phyloP scores from a whole-genome alignment of 64 coral and sea anemone species.

The Stylophora pistillata region DNA sequence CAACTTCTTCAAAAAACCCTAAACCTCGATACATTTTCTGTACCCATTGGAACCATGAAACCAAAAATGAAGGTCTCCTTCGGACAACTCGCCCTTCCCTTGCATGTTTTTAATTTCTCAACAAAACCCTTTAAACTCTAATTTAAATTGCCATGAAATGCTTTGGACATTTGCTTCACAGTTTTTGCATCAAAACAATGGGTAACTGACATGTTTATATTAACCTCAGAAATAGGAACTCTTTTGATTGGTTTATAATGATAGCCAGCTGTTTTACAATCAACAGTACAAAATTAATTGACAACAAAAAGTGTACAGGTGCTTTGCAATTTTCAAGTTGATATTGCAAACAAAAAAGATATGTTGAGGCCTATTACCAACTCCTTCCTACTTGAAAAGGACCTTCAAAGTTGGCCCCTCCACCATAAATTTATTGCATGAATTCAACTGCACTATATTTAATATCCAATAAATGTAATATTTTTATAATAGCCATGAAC shows the following conservation, averaged over 20 bases:
- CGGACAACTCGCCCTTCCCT: neutral
- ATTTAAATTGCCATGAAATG: constrained; percentile 22
- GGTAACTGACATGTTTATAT: constrained; percentile 9
- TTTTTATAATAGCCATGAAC: no score
- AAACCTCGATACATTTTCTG: no score
- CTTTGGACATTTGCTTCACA: constrained; percentile 40
- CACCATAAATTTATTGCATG: neutral
- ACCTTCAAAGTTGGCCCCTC: neutral
- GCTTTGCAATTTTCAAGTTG: constrained; percentile 14
- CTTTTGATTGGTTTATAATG: constrained; percentile 11
- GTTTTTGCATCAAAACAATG: constrained; percentile 35
- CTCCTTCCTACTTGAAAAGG: neutral
- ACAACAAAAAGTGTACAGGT: constrained; percentile 13
- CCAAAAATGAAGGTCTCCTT: no score
- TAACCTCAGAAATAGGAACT: neutral
- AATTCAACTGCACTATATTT: no score
- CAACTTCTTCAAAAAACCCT: no score
- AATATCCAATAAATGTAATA: no score
- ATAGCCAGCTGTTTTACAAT: constrained; percentile 13
- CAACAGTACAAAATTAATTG: neutral
- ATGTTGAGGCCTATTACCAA: neutral
- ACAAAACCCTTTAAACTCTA: constrained; percentile 7
- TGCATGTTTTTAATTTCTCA: neutral
- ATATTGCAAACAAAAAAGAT: neutral
- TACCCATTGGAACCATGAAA: no score